These are phyloP conservation scores for Hesperophylax magnus DNA, from an alignment of 1,140 invertebrate genomes.

Conservation along the genomic window DNA sequence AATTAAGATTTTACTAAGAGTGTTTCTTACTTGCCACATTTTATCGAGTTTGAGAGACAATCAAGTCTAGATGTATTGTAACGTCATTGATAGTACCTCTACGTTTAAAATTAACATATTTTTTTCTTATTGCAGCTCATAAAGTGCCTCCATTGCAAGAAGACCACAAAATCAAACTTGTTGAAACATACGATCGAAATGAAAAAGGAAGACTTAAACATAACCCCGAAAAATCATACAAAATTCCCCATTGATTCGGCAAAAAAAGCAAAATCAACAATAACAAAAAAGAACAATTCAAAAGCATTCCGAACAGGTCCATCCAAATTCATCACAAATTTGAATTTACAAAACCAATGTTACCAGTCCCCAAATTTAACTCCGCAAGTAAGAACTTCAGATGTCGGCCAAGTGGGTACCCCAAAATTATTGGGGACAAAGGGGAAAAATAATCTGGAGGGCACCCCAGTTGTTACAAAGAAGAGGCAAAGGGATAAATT, in stretches of 20 bases:
- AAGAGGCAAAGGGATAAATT: conserved; percentile 43
- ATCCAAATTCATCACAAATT: background rate
- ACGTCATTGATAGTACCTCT: too few species aligned
- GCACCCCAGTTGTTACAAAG: conserved; percentile 4
- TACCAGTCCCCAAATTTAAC: conserved; percentile 8
- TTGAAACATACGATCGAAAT: background rate
- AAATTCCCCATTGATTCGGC: background rate
- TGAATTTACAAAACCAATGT: background rate
- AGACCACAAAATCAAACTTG: conserved; percentile 14
- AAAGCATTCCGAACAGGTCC: background rate
- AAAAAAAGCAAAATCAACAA: background rate
- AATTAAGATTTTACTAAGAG: too few species aligned
- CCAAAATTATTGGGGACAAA: background rate
- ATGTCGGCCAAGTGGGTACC: too few species aligned
- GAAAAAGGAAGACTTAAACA: background rate
- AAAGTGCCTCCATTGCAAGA: conserved; percentile 25
- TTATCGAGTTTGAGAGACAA: too few species aligned
- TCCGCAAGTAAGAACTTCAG: background rate
- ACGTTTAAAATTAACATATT: too few species aligned
- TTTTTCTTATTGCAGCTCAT: conserved; percentile 19
- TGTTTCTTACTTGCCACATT: too few species aligned
- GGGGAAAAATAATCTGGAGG: background rate
- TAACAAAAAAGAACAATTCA: background rate
- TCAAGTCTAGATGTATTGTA: too few species aligned
- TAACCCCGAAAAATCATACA: background rate